Evolutionary conservation across 1,140 invertebrate genomes (phyloP), one percentile per base, ranked within the genome.

Genomic region (Littorina saxatilis): DNA sequence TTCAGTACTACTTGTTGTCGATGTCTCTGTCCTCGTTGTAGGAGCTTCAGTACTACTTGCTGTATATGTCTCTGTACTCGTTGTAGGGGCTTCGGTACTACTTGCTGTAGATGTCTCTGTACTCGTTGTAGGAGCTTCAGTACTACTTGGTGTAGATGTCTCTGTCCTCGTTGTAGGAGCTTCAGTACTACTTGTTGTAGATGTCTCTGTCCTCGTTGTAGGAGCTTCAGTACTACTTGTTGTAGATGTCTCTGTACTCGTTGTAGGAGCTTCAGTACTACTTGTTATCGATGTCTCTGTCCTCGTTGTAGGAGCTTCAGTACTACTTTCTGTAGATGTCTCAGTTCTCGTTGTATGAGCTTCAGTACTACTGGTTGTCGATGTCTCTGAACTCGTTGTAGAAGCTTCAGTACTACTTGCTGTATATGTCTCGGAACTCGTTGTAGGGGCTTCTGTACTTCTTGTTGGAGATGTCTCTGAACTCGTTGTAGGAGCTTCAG

Each of bases 401-500:
- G 73, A 29, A 37, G 39, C 32, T 3, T 72, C 61, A 17, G 80
- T 43, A 1, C 52, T 81, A 2, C n/a, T 81, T 27, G 63, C 70
- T 15, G 76, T 29, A 29, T n/a, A 7, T 78, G 55, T 58, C n/a
- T 7, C 3, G 29, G 80, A 27, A 23, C 47, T 40, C 3, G 37
- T 39, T 66, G 74, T n/a, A 68, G 47, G 61, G 29, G 72, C 35
- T 23, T 32, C 27, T 63, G 61, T 63, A 23, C 27, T 35, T 27
- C 66, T 79, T 40, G 47, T 29, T 73, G 66, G 13, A 4, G 52
- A 27, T 77, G 73, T 76, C 58, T 74, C 58, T 76, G 40, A 27
- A 47, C n/a, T 68, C 7, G 40, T 13, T 20, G 74, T 58, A 20
- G 83, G 32, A 29, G 77, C 23, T 55, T 37, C 23, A 20, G 29